Conservation (phyloP, 2,888 invertebrate species). For the Embidobia sp. region DNA sequence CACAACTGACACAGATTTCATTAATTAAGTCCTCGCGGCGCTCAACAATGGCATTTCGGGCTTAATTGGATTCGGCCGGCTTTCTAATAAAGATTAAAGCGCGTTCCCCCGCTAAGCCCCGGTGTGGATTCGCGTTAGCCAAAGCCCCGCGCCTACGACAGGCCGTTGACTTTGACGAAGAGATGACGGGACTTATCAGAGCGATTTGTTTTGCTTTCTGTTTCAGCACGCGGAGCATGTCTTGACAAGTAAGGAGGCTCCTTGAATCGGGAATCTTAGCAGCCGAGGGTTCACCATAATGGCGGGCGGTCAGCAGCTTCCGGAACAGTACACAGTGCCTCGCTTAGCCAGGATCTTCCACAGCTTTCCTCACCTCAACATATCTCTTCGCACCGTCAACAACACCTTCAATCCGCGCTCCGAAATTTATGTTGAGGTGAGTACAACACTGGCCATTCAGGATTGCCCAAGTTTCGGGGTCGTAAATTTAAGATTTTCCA, state of each 20-base stretch:
- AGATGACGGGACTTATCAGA: too few relatives aligned
- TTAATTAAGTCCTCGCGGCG: conserved; percentile 75
- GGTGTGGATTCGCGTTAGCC: too few relatives aligned
- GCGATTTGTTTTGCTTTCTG: conserved; percentile 7
- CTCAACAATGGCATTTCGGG: conserved; percentile 69
- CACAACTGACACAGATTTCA: conserved; percentile 75
- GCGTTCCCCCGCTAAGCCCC: too few relatives aligned
- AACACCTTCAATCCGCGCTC: conserved; percentile 95
- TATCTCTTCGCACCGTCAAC: conserved; percentile 94
- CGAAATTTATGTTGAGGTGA: conserved; percentile 94
- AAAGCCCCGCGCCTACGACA: too few relatives aligned
- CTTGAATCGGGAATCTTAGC: conserved; percentile 76
- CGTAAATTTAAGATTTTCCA: conserved; percentile 17
- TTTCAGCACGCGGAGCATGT: conserved; percentile 79
- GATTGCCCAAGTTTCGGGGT: conserved; percentile 5
- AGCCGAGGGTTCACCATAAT: conserved; percentile 78
- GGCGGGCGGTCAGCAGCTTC: conserved; percentile 80
- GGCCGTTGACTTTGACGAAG: too few relatives aligned
- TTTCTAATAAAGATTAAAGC: conserved; percentile 71
- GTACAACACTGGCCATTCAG: conserved; percentile 1
- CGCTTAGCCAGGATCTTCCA: conserved; percentile 93
- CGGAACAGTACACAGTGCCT: conserved; percentile 91
- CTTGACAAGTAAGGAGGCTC: conserved; percentile 78
- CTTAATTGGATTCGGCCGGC: conserved; percentile 73
- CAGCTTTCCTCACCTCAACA: conserved; percentile 95